A percentile compares a stretch with the other conserved stretches of the same genome.
phyloP scores from a whole-genome alignment of 2,888 invertebrate genomes.

The Drosophila eohydei region DNA sequence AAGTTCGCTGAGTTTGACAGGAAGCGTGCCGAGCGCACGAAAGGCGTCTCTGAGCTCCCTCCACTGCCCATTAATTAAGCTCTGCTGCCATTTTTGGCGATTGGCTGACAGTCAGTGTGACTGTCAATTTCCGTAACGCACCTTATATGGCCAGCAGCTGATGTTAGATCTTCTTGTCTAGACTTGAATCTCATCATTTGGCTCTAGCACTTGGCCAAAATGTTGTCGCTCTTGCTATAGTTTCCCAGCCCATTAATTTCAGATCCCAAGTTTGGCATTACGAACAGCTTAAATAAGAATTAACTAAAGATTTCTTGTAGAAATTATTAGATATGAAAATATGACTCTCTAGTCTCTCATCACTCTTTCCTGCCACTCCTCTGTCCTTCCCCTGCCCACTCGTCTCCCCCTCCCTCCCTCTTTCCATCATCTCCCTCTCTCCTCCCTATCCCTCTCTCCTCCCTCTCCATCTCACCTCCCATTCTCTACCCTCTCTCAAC shows the following conservation, averaged over 20 bases:
- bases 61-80: constrained; percentile 39
- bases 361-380: not conserved
- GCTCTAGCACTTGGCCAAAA: not conserved
- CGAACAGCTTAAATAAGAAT: constrained; percentile 3
- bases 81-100: constrained; percentile 20
- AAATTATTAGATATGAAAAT: too few species aligned
- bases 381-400: not conserved
- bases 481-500: not conserved
- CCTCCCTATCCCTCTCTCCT: not conserved
- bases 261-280: constrained; percentile 45
- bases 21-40: constrained; percentile 36
- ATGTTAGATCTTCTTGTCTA: constrained; percentile 24
- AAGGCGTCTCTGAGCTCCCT: constrained; percentile 16
- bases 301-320: not conserved
- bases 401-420: not conserved
- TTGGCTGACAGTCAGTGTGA: constrained; percentile 24
- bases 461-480: not conserved
- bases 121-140: constrained; percentile 58
- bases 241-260: constrained; percentile 59
- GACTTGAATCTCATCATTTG: constrained; percentile 17
- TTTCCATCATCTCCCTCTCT: not conserved
- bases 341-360: too few species aligned
- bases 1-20: constrained; percentile 60
- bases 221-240: not conserved
- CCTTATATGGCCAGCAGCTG: constrained; percentile 46